phyloP scores from a whole-genome alignment of 2,797 vertebrate species.

The Alauda arvensis region DNA sequence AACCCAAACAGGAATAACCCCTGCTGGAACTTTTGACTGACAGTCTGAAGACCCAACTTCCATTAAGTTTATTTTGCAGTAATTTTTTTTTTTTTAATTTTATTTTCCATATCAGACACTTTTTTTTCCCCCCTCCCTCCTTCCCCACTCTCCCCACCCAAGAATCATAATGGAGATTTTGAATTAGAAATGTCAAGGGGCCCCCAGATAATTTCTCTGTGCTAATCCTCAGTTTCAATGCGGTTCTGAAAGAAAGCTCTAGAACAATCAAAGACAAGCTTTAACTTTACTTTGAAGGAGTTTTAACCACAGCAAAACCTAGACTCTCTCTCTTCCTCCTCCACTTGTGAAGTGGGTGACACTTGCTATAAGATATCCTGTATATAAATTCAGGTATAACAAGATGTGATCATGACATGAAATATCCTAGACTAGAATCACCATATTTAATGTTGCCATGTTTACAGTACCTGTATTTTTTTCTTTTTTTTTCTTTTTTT shows the following conservation, averaged over 20 bases:
- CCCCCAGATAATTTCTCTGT: conserved; percentile 67
- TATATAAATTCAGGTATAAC: conserved; percentile 74
- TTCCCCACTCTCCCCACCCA: background rate
- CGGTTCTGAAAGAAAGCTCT: conserved; percentile 62
- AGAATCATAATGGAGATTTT: conserved; percentile 71
- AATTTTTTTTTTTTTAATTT: conserved; percentile 57
- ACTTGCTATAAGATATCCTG: conserved; percentile 67
- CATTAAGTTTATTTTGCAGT: conserved; percentile 96
- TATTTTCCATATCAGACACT: conserved; percentile 75
- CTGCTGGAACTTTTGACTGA: conserved; percentile 84
- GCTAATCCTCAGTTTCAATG: conserved; percentile 68
- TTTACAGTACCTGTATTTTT: conserved; percentile 71
- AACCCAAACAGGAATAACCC: conserved; percentile 89
- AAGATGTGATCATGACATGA: conserved; percentile 74
- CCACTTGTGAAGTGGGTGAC: conserved; percentile 65
- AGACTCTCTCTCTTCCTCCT: conserved; percentile 46
- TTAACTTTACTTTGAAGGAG: conserved; percentile 79
- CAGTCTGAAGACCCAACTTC: conserved; percentile 90
- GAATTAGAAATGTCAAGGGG: conserved; percentile 69
- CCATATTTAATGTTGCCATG: conserved; percentile 75
- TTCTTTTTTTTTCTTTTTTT: background rate
- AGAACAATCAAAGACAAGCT: conserved; percentile 79
- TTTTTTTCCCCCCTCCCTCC: background rate
- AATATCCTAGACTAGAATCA: conserved; percentile 76
- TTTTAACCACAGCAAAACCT: conserved; percentile 68